Percentiles rank a stretch among this genome's conserved stretches.
Conservation (phyloP, 2,113 vertebrate genomes). For the Prolemur simus region DNA sequence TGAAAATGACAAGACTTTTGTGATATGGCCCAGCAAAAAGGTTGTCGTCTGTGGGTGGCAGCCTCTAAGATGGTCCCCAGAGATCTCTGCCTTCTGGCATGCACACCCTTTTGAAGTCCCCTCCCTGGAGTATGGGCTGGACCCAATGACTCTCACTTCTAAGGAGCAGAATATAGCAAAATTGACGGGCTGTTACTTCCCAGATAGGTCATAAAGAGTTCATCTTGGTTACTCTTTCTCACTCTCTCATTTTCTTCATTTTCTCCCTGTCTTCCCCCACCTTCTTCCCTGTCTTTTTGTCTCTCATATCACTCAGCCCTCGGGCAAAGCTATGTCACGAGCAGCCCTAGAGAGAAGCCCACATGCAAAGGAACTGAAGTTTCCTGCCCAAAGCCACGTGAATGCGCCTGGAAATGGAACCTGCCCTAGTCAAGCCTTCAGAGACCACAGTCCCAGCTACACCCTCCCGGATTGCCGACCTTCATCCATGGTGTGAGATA, state of each 20-base stretch:
- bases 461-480: neutral
- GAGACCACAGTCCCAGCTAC: neutral
- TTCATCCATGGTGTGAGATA: neutral
- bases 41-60: neutral
- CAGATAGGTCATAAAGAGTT: neutral
- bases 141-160: neutral
- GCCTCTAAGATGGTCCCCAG: neutral
- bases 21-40: neutral
- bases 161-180: neutral
- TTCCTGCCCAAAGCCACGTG: neutral
- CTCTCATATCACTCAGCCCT: neutral
- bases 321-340: neutral
- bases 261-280: no score
- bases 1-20: neutral
- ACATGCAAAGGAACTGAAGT: neutral
- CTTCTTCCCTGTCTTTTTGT: neutral
- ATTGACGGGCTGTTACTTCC: neutral
- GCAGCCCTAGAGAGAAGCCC: neutral
- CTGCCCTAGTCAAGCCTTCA: neutral
- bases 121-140: neutral
- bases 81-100: neutral
- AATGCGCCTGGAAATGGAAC: neutral
- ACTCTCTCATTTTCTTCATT: neutral
- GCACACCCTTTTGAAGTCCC: neutral
- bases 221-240: neutral